These are phyloP conservation scores for Berghia stephanieae DNA, from an alignment of 1,140 invertebrate species.

Conservation along the genomic window DNA sequence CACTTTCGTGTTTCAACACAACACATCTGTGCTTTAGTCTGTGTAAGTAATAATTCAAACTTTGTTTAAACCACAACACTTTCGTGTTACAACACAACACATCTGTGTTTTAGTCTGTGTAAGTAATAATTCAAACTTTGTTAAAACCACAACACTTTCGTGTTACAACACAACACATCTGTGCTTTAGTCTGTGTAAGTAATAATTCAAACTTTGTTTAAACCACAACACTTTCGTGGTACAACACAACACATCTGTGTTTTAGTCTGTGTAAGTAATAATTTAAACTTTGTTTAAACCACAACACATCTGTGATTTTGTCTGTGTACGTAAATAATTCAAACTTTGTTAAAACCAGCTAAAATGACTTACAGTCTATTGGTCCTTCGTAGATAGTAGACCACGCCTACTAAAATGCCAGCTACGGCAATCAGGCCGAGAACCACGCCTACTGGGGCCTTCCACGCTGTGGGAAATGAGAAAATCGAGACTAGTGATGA, in stretches of 20 bases:
- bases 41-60: no score
- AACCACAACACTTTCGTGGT: no score
- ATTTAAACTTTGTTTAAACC: neutral
- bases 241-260: neutral
- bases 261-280: neutral
- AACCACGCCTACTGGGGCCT: slow-evolving; percentile 34
- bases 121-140: no score
- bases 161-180: no score
- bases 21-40: no score
- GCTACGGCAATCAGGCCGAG: slow-evolving; percentile 22
- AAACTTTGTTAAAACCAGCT: neutral
- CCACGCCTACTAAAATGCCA: slow-evolving; percentile 3
- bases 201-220: no score
- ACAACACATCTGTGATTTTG: neutral
- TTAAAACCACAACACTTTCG: no score
- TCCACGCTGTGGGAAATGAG: slow-evolving; percentile 28
- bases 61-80: no score
- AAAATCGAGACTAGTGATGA: neutral
- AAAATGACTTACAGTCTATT: slow-evolving; percentile 29
- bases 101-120: no score
- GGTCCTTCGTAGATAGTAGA: slow-evolving; percentile 28
- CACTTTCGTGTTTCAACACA: no score
- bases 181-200: no score
- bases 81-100: no score
- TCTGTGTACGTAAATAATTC: neutral